Evolutionary conservation across 2,888 invertebrate species (phyloP).

Genomic region (Ceriagrion tenellum): DNA sequence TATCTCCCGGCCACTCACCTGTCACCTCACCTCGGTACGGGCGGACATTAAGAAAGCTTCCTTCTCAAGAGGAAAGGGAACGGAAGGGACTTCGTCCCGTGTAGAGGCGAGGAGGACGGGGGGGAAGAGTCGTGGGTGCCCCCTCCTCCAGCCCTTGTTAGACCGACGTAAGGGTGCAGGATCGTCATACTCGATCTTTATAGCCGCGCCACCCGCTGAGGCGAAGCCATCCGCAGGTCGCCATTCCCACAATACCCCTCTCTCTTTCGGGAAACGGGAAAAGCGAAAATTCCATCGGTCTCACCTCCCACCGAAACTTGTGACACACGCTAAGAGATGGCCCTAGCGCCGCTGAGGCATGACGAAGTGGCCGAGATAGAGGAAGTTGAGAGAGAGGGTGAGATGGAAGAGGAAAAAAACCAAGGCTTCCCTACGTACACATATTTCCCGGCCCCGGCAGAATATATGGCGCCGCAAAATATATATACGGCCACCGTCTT

Average conservation of each 20-base stretch:
- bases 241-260: constrained; percentile 29
- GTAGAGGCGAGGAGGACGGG: not conserved
- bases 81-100: not conserved
- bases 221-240: constrained; percentile 29
- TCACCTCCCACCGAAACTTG: constrained; percentile 52
- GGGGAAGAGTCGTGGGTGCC: not conserved
- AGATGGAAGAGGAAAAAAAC: not conserved
- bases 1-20: constrained; percentile 21
- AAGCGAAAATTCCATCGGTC: constrained; percentile 33
- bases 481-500: constrained; percentile 18
- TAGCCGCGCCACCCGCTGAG: constrained; percentile 47
- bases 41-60: not conserved
- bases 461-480: constrained; percentile 43
- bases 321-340: constrained; percentile 65
- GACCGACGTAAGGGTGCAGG: not conserved
- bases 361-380: constrained; percentile 63
- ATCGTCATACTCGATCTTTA: constrained; percentile 60
- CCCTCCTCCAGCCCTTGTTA: not conserved
- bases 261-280: not conserved
- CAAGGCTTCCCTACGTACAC: constrained; percentile 27
- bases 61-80: not conserved
- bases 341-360: constrained; percentile 40
- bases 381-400: not conserved
- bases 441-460: constrained; percentile 45
- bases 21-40: constrained; percentile 13